Base-by-base conservation (phyloP, 2,113 vertebrate genomes). In the Melospiza georgiana region DNA sequence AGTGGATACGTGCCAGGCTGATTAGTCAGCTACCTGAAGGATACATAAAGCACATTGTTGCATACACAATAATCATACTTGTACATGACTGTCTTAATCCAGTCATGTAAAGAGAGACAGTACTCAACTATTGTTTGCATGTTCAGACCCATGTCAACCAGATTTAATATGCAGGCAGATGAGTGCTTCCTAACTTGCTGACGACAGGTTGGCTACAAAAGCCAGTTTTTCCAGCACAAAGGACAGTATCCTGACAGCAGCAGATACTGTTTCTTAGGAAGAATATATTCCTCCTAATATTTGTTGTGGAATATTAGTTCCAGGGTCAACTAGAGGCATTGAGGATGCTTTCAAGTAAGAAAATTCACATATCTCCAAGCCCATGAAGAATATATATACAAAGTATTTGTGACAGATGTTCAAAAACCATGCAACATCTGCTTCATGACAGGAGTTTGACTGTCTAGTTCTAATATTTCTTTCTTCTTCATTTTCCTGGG, bases 1-100 rank as follows among this genome's bases (percentile, higher is more conserved):
- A 37, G 37, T 68, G 74, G 51, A 1, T 76, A 55, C 31, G 48
- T 83, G 90, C 63, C 95, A 96, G 79, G 67, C 43, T 74, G 78
- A 93, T 95, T 90, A 91, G 72, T 93, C 93, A 97, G 84, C 43
- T 90, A 93, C 93, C 81, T 88, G 58, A 94, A 90, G 75, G 65
- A 80, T 63, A 95, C 17, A 83, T 63, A 92, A 89, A 88, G 79
- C 63, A 93, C 54, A 48, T 33, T 91, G 82, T 80, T 66, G 55
- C 46, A 90, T 83, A 86, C 55, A 75, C 72, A 95, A 35, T 93
- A 77, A 96, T 90, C 82, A 90, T 88, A 87, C 35, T 96, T 84
- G 72, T 80, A 94, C 79, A 74, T 21, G 85, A 92, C 57, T 84
- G 65, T 52, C 68, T 88, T 90, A 95, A 95, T 80, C 76, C 87